phyloP scores from a whole-genome alignment of 37 sponge, comb jelly and placozoan species.

The Axinella damicornis region DNA sequence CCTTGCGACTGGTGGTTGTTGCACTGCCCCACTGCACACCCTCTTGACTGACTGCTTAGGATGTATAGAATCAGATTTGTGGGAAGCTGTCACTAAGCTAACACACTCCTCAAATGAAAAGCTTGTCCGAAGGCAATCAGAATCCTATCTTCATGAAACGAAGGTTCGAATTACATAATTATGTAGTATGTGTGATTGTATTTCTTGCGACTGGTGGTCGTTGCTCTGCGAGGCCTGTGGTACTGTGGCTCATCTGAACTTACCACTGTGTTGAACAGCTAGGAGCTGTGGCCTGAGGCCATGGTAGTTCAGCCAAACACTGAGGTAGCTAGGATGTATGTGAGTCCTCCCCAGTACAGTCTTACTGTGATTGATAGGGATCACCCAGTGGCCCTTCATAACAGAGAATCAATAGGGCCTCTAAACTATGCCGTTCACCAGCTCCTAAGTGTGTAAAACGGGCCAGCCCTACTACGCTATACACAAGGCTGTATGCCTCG shows the following conservation, averaged over 20 bases:
- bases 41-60: background rate
- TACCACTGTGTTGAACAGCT: background rate
- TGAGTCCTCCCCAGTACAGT: no score
- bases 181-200: background rate
- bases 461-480: background rate
- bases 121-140: background rate
- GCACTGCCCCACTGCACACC: constrained; percentile 2
- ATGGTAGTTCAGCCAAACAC: background rate
- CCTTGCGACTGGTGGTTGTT: background rate
- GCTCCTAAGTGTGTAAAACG: background rate
- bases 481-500: background rate
- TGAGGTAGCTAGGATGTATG: no score
- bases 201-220: background rate
- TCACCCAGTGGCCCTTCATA: no score
- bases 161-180: no score
- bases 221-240: background rate
- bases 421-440: background rate
- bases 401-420: background rate
- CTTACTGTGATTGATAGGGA: no score
- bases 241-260: constrained; percentile 5
- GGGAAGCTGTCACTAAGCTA: no score
- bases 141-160: no score
- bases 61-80: no score
- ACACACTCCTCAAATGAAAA: no score
- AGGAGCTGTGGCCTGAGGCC: background rate